Evolutionary conservation across 1,140 invertebrate genomes (phyloP), one percentile per base, ranked within the genome.

Genomic region (Bombus pascuorum): DNA sequence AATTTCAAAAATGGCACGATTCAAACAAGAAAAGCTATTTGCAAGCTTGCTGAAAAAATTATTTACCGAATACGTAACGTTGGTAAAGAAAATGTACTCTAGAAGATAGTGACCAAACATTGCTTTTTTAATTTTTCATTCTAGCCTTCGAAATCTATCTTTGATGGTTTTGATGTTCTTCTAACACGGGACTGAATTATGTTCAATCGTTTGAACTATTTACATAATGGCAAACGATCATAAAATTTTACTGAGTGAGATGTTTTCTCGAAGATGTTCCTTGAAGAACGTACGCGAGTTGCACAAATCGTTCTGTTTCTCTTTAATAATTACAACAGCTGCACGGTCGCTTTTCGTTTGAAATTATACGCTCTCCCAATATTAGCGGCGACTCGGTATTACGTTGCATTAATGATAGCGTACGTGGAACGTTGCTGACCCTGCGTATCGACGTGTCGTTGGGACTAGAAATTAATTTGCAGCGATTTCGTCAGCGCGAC

Each of bases 401-500:
- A 37, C 71, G 71, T 74, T 80, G 53, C 62, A 65, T 68, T 81
- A 85, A 85, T 85, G 83, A 80, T 83, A 25, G 15, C 65, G 13
- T 70, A 59, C 32, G 65, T 62, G 34, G 18, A 42, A 66, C 25
- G 57, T 39, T 0, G 39, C 32, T 85, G 59, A 81, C 28, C 47
- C 39, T 42, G 39, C 57, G 32, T 42, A 72, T 53, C 39, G 74
- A 39, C 73, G 47, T 2, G 57, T 42, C 28, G 47, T 66, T n/a
- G 8, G n/a, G 70, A 65, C 65, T 81, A 77, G 83, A 76, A 85
- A 85, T 86, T 85, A 87, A 83, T 87, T 53, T 32, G 70, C 79
- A 85, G 28, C 15, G 75, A 76, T 28, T 87, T 87, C 71, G 53
- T 68, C 59, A 32, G 62, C 53, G 37, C 22, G 25, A 62, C 15